Evolutionary conservation across 2,113 vertebrate species (phyloP), one percentile per base, ranked within the genome.

Genomic region (Calidris pugnax): DNA sequence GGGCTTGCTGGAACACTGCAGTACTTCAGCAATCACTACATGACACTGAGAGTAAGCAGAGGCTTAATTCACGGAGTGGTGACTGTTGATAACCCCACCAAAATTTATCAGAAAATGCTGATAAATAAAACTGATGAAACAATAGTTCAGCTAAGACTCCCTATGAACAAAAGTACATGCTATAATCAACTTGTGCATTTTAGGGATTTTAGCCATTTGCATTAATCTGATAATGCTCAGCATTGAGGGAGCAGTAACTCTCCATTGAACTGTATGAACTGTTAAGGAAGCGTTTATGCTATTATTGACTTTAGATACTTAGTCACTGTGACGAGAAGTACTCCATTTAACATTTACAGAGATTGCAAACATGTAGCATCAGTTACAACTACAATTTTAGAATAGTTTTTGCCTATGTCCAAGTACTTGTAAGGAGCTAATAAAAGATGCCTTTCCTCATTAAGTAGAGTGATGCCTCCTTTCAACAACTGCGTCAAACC

Each of bases 21-120:
- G n/a, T 50, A 92, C 48, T 75, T 97, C 89, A 96, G 37, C 80
- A 90, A 66, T 90, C 91, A 94, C 85, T 89, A 55, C 5, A 93
- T 88, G 72, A 87, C 57, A 91, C 55, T 9, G 5, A 91, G 17
- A 95, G 82, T 84, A 97, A 95, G 68, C 60, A 97, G 89, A 97
- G 37, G 75, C 77, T 87, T 63, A 85, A 96, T 93, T 97, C 95
- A 93, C 17, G 35, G 67, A 85, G 78, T 59, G 19, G 35, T 87
- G 84, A 78, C 79, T 92, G 71, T 85, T 91, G 91, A 96, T 93
- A 96, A 86, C 27, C 83, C 60, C 88, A 94, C 63, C 93, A 95
- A 95, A 82, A 96, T 63, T 92, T 94, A 98, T 93, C 88, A 96
- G 79, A 41, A 96, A 95, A 94, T 64, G 47, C 56, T 95, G 87